phyloP scores from a whole-genome alignment of 2,888 invertebrate genomes.

The Eledone cirrhosa region DNA sequence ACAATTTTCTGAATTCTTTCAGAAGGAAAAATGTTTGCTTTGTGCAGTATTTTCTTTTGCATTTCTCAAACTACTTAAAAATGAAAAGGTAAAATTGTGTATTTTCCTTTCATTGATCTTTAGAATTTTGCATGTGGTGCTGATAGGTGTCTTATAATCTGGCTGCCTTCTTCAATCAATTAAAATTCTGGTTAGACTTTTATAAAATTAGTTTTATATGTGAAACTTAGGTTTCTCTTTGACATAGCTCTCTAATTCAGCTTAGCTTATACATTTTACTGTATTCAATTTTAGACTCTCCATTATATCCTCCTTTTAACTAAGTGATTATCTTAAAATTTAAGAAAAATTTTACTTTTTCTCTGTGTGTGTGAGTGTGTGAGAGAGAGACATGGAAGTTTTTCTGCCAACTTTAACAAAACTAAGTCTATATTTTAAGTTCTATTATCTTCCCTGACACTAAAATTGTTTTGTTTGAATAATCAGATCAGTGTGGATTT shows the following conservation, averaged over 20 bases:
- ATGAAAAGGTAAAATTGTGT: background rate
- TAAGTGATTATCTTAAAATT: no score
- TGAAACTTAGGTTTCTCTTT: background rate
- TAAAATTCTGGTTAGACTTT: slow-evolving; percentile 21
- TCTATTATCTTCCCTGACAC: no score
- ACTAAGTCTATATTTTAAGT: no score
- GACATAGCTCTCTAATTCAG: no score
- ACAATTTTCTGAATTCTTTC: background rate
- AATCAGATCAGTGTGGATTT: no score
- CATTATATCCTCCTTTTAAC: background rate
- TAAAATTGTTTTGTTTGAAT: no score
- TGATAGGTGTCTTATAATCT: slow-evolving; percentile 26
- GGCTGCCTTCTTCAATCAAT: slow-evolving; percentile 25
- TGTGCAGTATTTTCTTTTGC: slow-evolving; percentile 28
- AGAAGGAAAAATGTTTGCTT: slow-evolving; percentile 24
- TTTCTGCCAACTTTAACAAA: no score
- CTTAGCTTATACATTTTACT: no score
- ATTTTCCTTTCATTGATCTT: slow-evolving; percentile 16
- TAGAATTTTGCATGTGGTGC: slow-evolving; percentile 27
- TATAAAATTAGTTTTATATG: background rate
- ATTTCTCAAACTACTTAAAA: slow-evolving; percentile 14
- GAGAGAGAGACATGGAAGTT: no score
- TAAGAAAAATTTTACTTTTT: no score
- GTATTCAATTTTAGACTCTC: background rate
- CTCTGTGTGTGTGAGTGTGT: no score